Percentiles rank a stretch among this genome's conserved stretches.
Evolutionary conservation across 1,140 invertebrate species (phyloP).

Genomic region (Drosophila tsacasi): DNA sequence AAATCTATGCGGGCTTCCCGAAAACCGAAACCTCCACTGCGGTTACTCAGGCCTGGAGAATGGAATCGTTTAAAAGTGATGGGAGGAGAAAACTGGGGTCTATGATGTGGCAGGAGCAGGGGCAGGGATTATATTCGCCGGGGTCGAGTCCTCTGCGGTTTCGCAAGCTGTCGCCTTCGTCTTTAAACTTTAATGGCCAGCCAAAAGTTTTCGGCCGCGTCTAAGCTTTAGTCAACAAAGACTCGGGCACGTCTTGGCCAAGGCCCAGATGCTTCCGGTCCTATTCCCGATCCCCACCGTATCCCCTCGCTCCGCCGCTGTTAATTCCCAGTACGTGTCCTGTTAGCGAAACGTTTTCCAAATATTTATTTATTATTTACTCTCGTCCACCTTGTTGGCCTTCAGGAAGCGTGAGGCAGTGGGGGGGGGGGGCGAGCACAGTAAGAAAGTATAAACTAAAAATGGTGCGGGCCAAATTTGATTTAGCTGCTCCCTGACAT

Average conservation of each 20-base stretch:
- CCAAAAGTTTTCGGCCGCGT: constrained; percentile 57
- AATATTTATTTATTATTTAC: constrained; percentile 84
- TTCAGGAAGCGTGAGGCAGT: not conserved
- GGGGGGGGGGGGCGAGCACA: not conserved
- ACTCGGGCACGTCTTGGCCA: constrained; percentile 70
- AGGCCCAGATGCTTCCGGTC: constrained; percentile 39
- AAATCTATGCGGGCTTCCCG: constrained; percentile 66
- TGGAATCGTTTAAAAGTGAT: constrained; percentile 41
- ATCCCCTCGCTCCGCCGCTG: constrained; percentile 17
- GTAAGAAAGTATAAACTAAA: constrained; percentile 12
- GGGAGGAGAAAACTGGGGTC: constrained; percentile 1
- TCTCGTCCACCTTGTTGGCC: constrained; percentile 67
- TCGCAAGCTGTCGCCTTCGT: constrained; percentile 76
- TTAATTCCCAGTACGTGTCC: constrained; percentile 79
- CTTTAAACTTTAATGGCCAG: constrained; percentile 79
- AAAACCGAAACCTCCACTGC: constrained; percentile 31
- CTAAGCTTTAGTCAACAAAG: constrained; percentile 64
- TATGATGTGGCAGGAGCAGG: not conserved
- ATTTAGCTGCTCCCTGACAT: constrained; percentile 63
- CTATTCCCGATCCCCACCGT: constrained; percentile 16
- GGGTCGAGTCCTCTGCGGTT: constrained; percentile 56
- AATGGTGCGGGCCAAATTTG: constrained; percentile 51
- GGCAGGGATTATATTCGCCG: constrained; percentile 37
- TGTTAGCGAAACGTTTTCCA: constrained; percentile 75
- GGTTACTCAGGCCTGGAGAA: constrained; percentile 48